Conservation (phyloP, 2,888 invertebrate species). For the Volucella bombylans region DNA sequence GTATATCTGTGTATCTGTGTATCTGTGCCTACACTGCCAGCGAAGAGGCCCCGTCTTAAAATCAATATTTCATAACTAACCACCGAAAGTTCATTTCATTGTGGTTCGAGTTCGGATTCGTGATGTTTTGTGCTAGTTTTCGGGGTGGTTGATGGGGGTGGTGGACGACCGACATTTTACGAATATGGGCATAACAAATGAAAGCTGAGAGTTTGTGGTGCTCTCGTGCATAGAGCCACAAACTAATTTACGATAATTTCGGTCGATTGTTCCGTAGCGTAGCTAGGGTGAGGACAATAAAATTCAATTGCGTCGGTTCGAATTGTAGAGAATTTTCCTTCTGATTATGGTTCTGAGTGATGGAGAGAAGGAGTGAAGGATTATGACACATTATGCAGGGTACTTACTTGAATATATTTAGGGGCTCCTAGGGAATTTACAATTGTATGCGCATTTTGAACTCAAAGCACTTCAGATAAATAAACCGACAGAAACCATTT, state of each 20-base stretch:
- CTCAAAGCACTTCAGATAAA: no score
- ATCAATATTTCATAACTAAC: slow-evolving; percentile 49
- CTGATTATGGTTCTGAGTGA: slow-evolving; percentile 1
- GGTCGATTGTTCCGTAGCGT: slow-evolving; percentile 5
- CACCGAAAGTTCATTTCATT: slow-evolving; percentile 16
- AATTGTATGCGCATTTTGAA: no score
- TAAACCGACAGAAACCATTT: no score
- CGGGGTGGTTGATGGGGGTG: neutral
- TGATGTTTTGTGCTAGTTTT: slow-evolving; percentile 10
- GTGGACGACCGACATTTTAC: slow-evolving; percentile 1
- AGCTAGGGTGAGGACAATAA: slow-evolving; percentile 7
- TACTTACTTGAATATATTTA: no score
- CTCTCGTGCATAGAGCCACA: neutral
- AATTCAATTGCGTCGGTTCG: slow-evolving; percentile 20
- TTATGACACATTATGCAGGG: neutral
- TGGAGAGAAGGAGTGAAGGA: neutral
- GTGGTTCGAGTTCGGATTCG: neutral
- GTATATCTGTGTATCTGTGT: neutral
- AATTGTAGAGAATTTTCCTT: slow-evolving; percentile 2
- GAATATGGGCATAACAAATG: slow-evolving; percentile 13
- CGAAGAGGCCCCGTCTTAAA: neutral
- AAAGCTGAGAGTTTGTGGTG: neutral
- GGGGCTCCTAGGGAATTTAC: no score
- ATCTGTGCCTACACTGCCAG: neutral
- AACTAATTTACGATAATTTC: slow-evolving; percentile 20